A percentile compares a stretch with the other conserved stretches of the same genome.
phyloP scores from a whole-genome alignment of 2,888 invertebrate species.

The Halictus ligatus region DNA sequence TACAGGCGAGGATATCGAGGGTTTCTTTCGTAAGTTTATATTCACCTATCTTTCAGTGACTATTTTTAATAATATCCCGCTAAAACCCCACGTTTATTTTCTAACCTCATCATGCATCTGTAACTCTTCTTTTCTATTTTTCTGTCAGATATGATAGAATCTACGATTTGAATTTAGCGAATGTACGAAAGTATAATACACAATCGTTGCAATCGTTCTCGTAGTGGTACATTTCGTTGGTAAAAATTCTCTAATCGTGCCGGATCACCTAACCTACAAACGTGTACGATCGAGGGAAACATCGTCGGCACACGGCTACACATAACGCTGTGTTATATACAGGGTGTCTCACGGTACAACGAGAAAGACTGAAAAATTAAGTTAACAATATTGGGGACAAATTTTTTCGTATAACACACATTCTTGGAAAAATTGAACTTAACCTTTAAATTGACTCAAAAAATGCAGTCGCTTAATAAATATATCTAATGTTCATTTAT shows the following conservation, averaged over 20 bases:
- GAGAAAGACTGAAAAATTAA: neutral
- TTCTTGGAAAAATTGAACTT: neutral
- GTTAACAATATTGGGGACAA: neutral
- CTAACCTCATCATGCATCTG: conserved; percentile 29
- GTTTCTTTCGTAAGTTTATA: neutral
- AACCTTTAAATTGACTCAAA: neutral
- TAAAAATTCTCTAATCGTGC: neutral
- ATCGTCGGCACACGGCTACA: neutral
- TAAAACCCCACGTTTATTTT: neutral
- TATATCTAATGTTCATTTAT: neutral
- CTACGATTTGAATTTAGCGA: neutral
- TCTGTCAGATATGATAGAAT: neutral
- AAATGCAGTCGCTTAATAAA: neutral
- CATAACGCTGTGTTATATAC: neutral
- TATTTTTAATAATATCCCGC: neutral
- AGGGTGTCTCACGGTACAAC: neutral
- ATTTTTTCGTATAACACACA: neutral
- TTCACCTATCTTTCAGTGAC: neutral
- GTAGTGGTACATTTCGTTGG: neutral
- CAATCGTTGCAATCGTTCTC: neutral
- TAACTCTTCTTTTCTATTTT: neutral
- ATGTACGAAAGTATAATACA: neutral
- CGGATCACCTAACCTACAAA: conserved; percentile 38
- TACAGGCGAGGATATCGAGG: neutral
- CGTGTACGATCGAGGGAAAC: neutral